These are phyloP conservation scores for Petaurus breviceps DNA, from an alignment of 2,113 vertebrate genomes.

Conservation along the genomic window DNA sequence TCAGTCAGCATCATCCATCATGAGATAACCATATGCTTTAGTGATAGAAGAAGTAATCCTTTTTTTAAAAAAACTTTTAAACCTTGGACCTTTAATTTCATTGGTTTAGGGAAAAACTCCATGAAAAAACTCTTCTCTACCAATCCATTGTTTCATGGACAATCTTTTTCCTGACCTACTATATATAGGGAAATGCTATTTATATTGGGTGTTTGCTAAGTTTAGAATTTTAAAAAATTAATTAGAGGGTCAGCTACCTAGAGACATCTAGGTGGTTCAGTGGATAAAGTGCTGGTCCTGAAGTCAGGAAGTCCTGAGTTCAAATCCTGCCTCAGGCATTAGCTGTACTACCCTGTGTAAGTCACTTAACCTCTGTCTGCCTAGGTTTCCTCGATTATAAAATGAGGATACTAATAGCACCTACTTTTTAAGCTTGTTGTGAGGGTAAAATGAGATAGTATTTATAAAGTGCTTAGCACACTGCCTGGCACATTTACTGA, in stretches of 20 bases:
- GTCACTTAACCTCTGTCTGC: neutral
- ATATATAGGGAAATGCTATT: neutral
- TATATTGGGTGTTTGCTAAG: neutral
- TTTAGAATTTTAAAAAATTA: neutral
- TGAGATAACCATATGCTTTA: neutral
- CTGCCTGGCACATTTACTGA: neutral
- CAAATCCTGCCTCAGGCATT: neutral
- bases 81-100: neutral
- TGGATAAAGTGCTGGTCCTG: neutral
- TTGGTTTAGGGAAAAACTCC: neutral
- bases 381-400: neutral
- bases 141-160: neutral
- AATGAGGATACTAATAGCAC: neutral
- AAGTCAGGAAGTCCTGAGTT: neutral
- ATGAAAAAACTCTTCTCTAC: neutral
- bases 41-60: neutral
- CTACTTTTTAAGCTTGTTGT: neutral
- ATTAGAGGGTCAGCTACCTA: neutral
- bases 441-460: neutral
- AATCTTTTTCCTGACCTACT: neutral
- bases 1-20: neutral
- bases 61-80: neutral
- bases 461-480: neutral
- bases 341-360: neutral
- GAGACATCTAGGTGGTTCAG: neutral